A percentile compares a stretch with the other conserved stretches of the same genome.
Evolutionary conservation across 2,113 vertebrate species (phyloP).

Genomic region (Suncus etruscus): DNA sequence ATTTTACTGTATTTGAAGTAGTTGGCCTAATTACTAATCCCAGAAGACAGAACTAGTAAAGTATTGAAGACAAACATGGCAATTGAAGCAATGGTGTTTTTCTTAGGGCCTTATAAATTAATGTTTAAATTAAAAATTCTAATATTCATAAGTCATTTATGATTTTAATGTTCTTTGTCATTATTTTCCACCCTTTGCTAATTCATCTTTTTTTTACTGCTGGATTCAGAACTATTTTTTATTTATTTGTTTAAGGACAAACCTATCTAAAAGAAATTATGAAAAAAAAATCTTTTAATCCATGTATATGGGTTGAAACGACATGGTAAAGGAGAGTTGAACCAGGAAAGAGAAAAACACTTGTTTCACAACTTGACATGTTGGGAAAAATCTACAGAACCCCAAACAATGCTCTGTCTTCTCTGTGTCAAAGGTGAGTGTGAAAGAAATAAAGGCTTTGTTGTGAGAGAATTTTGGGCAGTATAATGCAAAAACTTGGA

Average conservation of each 20-base stretch:
- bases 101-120: not conserved
- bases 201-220: not conserved
- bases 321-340: not conserved
- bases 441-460: slow-evolving; percentile 32
- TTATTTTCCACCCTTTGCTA: not conserved
- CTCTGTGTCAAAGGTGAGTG: not conserved
- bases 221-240: slow-evolving; percentile 42
- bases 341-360: not conserved
- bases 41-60: slow-evolving; percentile 58
- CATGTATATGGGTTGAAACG: not conserved
- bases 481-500: slow-evolving; percentile 5
- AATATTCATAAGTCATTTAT: not conserved
- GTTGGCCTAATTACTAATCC: slow-evolving; percentile 1
- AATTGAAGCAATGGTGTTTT: not conserved
- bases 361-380: not conserved
- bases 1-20: slow-evolving; percentile 44
- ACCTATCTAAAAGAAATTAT: slow-evolving; percentile 44
- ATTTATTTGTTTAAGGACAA: slow-evolving; percentile 37
- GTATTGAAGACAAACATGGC: slow-evolving; percentile 7
- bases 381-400: not conserved
- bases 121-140: slow-evolving; percentile 51
- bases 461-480: not conserved
- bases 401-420: too few species aligned
- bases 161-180: slow-evolving; percentile 41
- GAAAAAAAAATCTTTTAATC: not conserved